Conservation (phyloP, 2,888 invertebrate genomes). For the Luperina nickerlii region DNA sequence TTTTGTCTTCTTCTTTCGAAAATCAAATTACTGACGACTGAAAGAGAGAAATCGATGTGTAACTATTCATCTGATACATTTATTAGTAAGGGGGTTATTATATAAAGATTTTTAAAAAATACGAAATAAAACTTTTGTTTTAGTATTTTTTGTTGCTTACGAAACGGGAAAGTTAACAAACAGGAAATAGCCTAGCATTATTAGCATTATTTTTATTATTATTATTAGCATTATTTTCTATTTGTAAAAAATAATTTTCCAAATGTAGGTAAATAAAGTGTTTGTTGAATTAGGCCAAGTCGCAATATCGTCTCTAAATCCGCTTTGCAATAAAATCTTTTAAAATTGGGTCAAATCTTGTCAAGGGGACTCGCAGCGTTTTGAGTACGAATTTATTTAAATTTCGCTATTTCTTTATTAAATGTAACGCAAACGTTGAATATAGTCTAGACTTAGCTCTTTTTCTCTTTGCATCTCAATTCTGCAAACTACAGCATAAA, state of each 20-base stretch:
- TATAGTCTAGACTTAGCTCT: conserved; percentile 4
- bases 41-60: too few species aligned
- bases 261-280: conserved; percentile 15
- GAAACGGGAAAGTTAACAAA: background rate
- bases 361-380: conserved; percentile 19
- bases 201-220: too few species aligned
- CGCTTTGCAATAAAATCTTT: conserved; percentile 51
- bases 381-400: conserved; percentile 42
- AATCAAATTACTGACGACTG: too few species aligned
- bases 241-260: background rate
- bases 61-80: too few species aligned
- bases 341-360: conserved; percentile 59
- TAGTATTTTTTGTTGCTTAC: background rate
- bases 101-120: background rate
- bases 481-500: conserved; percentile 12
- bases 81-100: background rate
- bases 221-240: background rate
- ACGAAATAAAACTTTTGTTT: background rate
- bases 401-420: conserved; percentile 37
- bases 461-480: background rate
- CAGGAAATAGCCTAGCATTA: background rate
- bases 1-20: too few species aligned
- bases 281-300: conserved; percentile 23
- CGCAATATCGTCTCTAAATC: conserved; percentile 19
- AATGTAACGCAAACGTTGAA: conserved; percentile 13